These are phyloP conservation scores for Tribolium madens DNA, from an alignment of 1,140 invertebrate species.

Conservation along the genomic window DNA sequence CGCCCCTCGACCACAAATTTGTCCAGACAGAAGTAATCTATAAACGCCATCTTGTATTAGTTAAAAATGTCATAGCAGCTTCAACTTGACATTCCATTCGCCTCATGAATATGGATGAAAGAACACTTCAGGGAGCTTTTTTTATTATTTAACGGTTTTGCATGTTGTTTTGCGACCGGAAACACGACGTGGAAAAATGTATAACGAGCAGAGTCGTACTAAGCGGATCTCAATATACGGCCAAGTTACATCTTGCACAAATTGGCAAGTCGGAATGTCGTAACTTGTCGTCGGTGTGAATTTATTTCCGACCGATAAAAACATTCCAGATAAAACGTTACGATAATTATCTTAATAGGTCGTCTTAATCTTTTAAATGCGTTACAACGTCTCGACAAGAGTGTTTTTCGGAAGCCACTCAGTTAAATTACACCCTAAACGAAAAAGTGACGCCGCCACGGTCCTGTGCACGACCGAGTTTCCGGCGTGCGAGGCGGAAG, in stretches of 20 bases:
- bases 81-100: slow-evolving; percentile 44
- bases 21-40: slow-evolving; percentile 56
- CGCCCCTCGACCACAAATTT: slow-evolving; percentile 51
- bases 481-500: slow-evolving; percentile 1
- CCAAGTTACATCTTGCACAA: neutral
- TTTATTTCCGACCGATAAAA: slow-evolving; percentile 43
- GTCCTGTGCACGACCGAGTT: slow-evolving; percentile 14
- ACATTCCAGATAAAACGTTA: slow-evolving; percentile 42
- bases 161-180: slow-evolving; percentile 14
- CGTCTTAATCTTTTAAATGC: slow-evolving; percentile 45
- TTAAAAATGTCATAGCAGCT: slow-evolving; percentile 57
- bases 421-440: slow-evolving; percentile 26
- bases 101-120: slow-evolving; percentile 53
- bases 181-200: slow-evolving; percentile 24
- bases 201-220: neutral
- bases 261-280: neutral
- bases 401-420: slow-evolving; percentile 40
- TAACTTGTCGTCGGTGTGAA: slow-evolving; percentile 16
- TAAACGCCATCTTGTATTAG: slow-evolving; percentile 62
- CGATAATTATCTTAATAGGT: slow-evolving; percentile 46
- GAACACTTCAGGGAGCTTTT: slow-evolving; percentile 24
- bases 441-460: slow-evolving; percentile 30
- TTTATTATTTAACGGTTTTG: slow-evolving; percentile 31
- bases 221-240: too few species aligned
- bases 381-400: slow-evolving; percentile 35